phyloP scores from a whole-genome alignment of 2,888 invertebrate genomes.

The Suillia variegata region DNA sequence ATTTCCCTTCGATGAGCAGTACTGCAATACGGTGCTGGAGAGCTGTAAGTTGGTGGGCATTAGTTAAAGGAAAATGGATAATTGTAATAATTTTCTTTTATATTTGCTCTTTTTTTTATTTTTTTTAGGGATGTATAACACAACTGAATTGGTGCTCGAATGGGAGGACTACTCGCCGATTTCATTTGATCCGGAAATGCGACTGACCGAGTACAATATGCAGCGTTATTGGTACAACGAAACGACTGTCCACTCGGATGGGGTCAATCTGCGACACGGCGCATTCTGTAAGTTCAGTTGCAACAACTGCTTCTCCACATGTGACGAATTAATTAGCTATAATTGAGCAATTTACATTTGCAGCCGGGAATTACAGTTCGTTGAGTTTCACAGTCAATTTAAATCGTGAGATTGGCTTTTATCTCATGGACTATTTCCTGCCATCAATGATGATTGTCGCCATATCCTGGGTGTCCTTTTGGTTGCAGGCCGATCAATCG shows the following conservation, averaged over 20 bases:
- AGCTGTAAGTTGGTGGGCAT: conserved; percentile 56
- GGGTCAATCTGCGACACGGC: conserved; percentile 47
- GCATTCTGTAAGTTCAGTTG: conserved; percentile 41
- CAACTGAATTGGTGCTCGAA: conserved; percentile 45
- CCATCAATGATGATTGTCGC: conserved; percentile 58
- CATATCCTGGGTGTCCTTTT: conserved; percentile 55
- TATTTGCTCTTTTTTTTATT: no score
- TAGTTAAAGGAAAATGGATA: neutral
- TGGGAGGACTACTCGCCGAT: conserved; percentile 50
- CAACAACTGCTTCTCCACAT: neutral
- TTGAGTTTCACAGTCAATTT: conserved; percentile 51
- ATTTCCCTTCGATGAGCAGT: conserved; percentile 54
- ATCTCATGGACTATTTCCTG: conserved; percentile 51
- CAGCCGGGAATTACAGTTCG: conserved; percentile 50
- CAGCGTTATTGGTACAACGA: conserved; percentile 46
- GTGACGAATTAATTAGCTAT: neutral
- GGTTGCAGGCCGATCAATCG: conserved; percentile 53
- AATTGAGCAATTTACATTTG: neutral
- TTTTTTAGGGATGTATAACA: conserved; percentile 57
- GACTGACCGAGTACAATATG: conserved; percentile 51
- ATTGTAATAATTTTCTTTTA: neutral
- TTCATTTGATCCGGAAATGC: conserved; percentile 54
- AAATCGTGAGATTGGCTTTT: conserved; percentile 54
- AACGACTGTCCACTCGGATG: conserved; percentile 43
- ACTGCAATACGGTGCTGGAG: conserved; percentile 48